phyloP scores from a whole-genome alignment of 2,888 invertebrate species.

The Ctena decussata region DNA sequence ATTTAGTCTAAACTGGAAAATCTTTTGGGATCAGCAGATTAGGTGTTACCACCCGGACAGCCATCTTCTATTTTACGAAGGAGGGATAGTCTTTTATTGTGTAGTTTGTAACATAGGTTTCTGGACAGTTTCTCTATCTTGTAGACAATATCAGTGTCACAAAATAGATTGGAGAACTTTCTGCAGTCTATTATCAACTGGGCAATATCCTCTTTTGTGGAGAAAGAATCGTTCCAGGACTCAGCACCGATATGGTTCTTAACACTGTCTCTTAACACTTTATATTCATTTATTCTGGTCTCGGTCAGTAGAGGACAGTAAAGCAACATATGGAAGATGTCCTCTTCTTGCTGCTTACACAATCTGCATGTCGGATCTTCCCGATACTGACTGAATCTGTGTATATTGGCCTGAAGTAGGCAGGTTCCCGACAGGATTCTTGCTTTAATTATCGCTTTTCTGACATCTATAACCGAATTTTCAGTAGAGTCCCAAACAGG shows the following conservation, averaged over 20 bases:
- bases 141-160: no score
- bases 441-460: constrained; percentile 5
- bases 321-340: neutral
- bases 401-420: neutral
- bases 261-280: neutral
- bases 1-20: neutral
- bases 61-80: neutral
- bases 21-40: neutral
- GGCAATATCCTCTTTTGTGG: neutral
- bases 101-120: neutral
- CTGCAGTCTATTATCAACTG: neutral
- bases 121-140: neutral
- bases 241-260: neutral
- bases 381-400: neutral
- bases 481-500: neutral
- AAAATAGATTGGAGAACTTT: no score
- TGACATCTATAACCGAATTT: neutral
- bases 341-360: neutral
- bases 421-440: constrained; percentile 1
- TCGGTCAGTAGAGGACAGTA: neutral
- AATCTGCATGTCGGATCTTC: neutral
- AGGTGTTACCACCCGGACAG: neutral
- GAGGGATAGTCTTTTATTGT: neutral
- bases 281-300: neutral
- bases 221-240: neutral